Percentiles rank a stretch among this genome's conserved stretches.
These are phyloP conservation scores for Odontomyia ornata DNA, from an alignment of 2,888 invertebrate species.

Conservation along the genomic window DNA sequence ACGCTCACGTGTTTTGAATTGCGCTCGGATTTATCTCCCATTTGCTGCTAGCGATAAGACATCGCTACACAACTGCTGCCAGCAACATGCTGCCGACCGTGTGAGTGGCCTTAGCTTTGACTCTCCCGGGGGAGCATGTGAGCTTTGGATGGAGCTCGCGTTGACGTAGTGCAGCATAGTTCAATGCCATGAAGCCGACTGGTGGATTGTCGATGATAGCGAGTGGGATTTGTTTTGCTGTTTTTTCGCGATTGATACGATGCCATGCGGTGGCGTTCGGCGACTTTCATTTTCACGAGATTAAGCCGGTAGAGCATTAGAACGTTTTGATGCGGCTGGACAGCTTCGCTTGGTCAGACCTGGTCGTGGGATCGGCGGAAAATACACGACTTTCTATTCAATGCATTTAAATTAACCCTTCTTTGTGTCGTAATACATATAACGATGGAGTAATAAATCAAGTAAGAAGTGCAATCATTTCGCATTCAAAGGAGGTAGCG, in stretches of 20 bases:
- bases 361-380: background rate
- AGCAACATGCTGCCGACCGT: constrained; percentile 21
- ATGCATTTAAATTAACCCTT: background rate
- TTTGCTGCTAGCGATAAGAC: constrained; percentile 1
- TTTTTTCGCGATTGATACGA: background rate
- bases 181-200: constrained; percentile 20
- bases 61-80: background rate
- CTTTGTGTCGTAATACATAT: too few species aligned
- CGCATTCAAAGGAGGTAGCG: too few species aligned
- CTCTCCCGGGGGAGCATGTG: constrained; percentile 15
- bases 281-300: constrained; percentile 35
- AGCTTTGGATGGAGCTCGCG: background rate
- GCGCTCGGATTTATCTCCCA: background rate
- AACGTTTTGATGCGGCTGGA: background rate
- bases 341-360: background rate
- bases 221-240: background rate
- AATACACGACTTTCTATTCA: background rate
- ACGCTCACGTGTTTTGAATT: constrained; percentile 11
- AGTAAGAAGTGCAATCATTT: too few species aligned
- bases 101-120: background rate
- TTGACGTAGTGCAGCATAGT: constrained; percentile 1
- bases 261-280: constrained; percentile 3
- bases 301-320: constrained; percentile 1
- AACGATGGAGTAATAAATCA: too few species aligned
- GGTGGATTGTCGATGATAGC: background rate